These are phyloP conservation scores for Dusona sp. DNA, from an alignment of 2,888 invertebrate genomes.

Conservation along the genomic window DNA sequence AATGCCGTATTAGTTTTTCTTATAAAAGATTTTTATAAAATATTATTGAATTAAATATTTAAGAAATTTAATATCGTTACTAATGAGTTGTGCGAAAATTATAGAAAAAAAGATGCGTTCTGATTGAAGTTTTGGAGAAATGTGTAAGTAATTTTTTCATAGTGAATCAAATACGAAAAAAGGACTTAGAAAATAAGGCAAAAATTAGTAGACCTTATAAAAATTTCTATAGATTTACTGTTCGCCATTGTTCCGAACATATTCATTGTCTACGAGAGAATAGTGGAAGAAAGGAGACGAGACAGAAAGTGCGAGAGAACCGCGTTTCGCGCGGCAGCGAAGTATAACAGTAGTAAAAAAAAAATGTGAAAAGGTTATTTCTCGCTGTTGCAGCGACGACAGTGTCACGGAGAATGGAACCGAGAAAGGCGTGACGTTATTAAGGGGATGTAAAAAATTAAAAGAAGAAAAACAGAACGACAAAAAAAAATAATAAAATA, in stretches of 20 bases:
- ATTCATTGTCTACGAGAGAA: slow-evolving; percentile 37
- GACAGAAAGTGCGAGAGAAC: slow-evolving; percentile 22
- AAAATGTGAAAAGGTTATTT: slow-evolving; percentile 58
- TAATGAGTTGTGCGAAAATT: too few relatives aligned
- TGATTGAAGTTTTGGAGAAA: neutral
- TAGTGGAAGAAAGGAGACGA: slow-evolving; percentile 22
- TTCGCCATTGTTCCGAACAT: slow-evolving; percentile 30
- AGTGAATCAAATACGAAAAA: neutral
- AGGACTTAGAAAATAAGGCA: neutral
- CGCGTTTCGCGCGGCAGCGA: slow-evolving; percentile 24
- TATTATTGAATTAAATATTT: too few relatives aligned
- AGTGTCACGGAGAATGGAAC: slow-evolving; percentile 41
- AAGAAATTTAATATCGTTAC: too few relatives aligned
- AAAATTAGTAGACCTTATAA: slow-evolving; percentile 13
- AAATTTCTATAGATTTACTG: slow-evolving; percentile 46
- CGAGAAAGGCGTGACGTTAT: slow-evolving; percentile 62
- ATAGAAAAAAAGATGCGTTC: too few relatives aligned
- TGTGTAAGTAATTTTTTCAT: neutral
- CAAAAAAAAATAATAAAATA: neutral
- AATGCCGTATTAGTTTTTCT: too few relatives aligned
- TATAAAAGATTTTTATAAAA: too few relatives aligned
- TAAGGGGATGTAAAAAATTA: slow-evolving; percentile 48
- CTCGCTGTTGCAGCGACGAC: neutral
- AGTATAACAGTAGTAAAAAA: slow-evolving; percentile 47
- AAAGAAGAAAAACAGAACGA: neutral